These are phyloP conservation scores for Proales similis DNA, from an alignment of 1,140 invertebrate species.

Conservation along the genomic window DNA sequence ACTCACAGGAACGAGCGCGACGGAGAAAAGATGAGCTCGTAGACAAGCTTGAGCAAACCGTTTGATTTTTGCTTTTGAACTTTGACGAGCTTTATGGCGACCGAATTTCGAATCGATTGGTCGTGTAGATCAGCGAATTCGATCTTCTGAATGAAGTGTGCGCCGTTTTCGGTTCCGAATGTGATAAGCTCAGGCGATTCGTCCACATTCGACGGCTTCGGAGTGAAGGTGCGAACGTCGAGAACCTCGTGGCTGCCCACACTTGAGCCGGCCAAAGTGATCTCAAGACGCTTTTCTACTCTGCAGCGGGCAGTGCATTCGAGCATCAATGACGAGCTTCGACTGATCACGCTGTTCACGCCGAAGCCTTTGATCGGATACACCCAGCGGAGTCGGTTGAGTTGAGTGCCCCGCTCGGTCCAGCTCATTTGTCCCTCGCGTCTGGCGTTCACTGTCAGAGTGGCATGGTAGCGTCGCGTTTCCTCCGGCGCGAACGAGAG, in stretches of 20 bases:
- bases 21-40: constrained; percentile 47
- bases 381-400: constrained; percentile 24
- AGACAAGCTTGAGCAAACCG: constrained; percentile 48
- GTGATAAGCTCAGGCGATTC: too few relatives aligned
- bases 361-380: constrained; percentile 37
- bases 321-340: constrained; percentile 7
- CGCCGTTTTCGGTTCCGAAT: too few relatives aligned
- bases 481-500: constrained; percentile 50
- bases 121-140: too few relatives aligned
- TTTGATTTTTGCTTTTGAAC: constrained; percentile 44
- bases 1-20: constrained; percentile 48
- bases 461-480: constrained; percentile 46
- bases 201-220: too few relatives aligned
- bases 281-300: constrained; percentile 24
- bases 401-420: constrained; percentile 18
- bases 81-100: constrained; percentile 39
- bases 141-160: too few relatives aligned
- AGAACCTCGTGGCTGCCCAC: too few relatives aligned
- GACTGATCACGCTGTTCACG: constrained; percentile 14
- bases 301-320: constrained; percentile 16
- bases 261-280: constrained; percentile 5
- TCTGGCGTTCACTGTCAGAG: constrained; percentile 45
- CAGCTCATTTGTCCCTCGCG: constrained; percentile 42
- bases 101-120: constrained; percentile 11
- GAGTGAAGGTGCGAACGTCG: too few relatives aligned